Evolutionary conservation across 2,888 invertebrate species (phyloP), one percentile per base, ranked within the genome.

Genomic region (Phalangium opilio): DNA sequence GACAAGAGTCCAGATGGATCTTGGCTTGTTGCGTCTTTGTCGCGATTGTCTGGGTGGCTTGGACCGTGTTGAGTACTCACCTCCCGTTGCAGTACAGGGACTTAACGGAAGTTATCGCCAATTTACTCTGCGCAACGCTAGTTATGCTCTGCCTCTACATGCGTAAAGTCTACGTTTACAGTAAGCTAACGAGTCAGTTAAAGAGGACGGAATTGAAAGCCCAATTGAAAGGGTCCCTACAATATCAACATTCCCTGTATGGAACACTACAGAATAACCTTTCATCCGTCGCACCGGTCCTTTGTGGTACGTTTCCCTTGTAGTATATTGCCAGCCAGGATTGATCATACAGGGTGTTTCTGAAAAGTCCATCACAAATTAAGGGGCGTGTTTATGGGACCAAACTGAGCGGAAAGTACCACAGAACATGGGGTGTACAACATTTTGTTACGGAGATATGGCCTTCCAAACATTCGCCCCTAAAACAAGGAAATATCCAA

Each of bases 1-100:
- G 64, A 49, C 59, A 59, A 11, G 69, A 69, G 50, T 60, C 64
- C 4, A 59, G 67, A 34, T 67, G 67, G 67, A 63, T 68, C 38
- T 55, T 66, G 35, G 61, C 63, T n/a, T 63, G 65, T 35, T 60
- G 63, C 14, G 54, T 62, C 2, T 55, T 65, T 43, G 61, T 61
- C 18, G 59, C 63, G 10, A 60, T 63, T 11, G 57, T 60, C 20
- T 68, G 67, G 67, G 54, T 67, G 39, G 58, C 63, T 10, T 68
- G 68, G 67, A 63, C 65, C 18, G 50, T 65, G 2, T 61, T 65
- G 5, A 59, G 65, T 3, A 61, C 61, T 1, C 55, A 62, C 35
- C 60, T 63, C 2, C 62, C 61, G 21, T 55, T 59, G 20, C 58
- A 60, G 36, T 60, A 60, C 54, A 53, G 65, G n/a, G 66, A 67